Evolutionary conservation across 2,113 vertebrate genomes (phyloP).

Genomic region (Acrocephalus kingi): DNA sequence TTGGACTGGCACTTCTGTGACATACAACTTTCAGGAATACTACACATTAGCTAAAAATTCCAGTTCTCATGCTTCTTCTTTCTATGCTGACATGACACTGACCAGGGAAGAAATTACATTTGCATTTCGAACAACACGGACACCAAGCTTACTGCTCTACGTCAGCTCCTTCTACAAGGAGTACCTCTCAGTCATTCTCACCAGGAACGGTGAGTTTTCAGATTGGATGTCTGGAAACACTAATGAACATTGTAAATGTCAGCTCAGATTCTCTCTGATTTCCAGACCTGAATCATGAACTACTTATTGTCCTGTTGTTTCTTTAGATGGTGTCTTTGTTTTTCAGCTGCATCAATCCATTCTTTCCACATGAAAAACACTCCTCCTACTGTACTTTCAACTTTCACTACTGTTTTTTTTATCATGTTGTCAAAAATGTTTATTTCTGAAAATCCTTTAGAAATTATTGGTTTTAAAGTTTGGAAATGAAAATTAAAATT

Average conservation of each 20-base stretch:
- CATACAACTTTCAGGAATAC: slow-evolving; percentile 89
- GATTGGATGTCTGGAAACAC: neutral
- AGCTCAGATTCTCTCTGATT: neutral
- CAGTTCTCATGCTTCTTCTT: slow-evolving; percentile 82
- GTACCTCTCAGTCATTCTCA: slow-evolving; percentile 84
- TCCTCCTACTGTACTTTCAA: neutral
- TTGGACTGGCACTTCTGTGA: slow-evolving; percentile 80
- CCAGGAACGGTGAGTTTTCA: slow-evolving; percentile 84
- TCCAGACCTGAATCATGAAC: neutral
- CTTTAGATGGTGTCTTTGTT: neutral
- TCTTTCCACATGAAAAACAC: neutral
- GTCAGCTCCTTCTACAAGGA: slow-evolving; percentile 85
- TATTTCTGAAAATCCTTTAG: neutral
- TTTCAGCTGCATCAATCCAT: neutral
- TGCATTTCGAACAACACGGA: slow-evolving; percentile 84
- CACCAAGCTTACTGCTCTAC: slow-evolving; percentile 85
- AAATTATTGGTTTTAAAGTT: neutral
- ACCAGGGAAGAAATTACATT: slow-evolving; percentile 80
- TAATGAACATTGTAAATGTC: neutral
- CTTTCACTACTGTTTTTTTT: neutral
- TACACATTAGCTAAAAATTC: slow-evolving; percentile 81
- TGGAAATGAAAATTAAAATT: neutral
- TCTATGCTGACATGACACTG: slow-evolving; percentile 84
- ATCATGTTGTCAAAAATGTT: neutral
- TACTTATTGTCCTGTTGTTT: neutral